Percentiles rank a stretch among this genome's conserved stretches.
phyloP scores from a whole-genome alignment of 2,113 vertebrate species.

The Geothlypis trichas region DNA sequence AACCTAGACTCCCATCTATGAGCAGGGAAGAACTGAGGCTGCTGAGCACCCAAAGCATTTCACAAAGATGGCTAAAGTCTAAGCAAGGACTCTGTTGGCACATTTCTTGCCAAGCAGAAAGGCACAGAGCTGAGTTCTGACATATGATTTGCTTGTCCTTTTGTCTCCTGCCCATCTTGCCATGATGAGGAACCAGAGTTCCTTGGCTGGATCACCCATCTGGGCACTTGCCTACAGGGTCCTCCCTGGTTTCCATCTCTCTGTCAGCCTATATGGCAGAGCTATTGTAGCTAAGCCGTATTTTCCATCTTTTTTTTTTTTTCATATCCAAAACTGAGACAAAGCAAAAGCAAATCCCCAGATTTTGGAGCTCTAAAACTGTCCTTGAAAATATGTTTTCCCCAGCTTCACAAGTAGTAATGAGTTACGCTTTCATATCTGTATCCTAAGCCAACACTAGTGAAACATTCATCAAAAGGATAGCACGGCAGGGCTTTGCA shows the following conservation, averaged over 20 bases:
- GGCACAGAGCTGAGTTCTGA: background rate
- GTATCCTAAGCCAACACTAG: background rate
- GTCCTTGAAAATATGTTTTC: background rate
- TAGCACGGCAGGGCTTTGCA: background rate
- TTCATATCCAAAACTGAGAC: background rate
- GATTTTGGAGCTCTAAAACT: background rate
- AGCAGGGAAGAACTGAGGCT: background rate
- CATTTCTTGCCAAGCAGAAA: background rate
- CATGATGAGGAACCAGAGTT: background rate
- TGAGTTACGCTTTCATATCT: background rate
- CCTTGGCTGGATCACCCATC: fast-evolving
- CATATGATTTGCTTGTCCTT: background rate
- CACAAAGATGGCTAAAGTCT: background rate
- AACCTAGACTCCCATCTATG: background rate
- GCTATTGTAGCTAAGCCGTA: background rate
- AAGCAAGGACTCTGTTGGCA: background rate
- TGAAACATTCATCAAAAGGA: background rate
- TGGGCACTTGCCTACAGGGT: background rate
- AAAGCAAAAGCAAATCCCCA: background rate
- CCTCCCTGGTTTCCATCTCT: background rate
- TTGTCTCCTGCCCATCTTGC: background rate
- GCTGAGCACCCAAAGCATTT: background rate
- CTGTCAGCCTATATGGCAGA: background rate
- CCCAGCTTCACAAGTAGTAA: background rate
- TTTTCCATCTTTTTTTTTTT: background rate